A percentile compares a stretch with the other conserved stretches of the same genome.
These are phyloP conservation scores for Nomada fabriciana DNA, from an alignment of 2,888 invertebrate genomes.

Conservation along the genomic window DNA sequence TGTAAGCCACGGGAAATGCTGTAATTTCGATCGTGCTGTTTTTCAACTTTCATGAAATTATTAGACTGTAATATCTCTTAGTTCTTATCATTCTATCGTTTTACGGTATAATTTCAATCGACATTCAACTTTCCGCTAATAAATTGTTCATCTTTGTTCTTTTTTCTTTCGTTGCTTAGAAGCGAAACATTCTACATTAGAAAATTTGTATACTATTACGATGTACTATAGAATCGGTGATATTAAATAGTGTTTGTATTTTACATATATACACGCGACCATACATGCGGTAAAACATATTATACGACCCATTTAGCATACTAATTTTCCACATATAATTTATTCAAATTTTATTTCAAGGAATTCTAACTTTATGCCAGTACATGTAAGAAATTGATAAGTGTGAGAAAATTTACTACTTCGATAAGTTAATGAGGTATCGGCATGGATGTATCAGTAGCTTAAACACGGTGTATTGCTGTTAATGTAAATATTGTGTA, in stretches of 20 bases:
- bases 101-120: background rate
- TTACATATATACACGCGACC: constrained; percentile 6
- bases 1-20: background rate
- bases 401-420: constrained; percentile 21
- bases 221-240: constrained; percentile 38
- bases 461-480: constrained; percentile 22
- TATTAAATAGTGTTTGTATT: constrained; percentile 32
- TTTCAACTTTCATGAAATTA: constrained; percentile 2
- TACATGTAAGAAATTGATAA: constrained; percentile 6
- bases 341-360: background rate
- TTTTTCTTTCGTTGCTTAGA: constrained; percentile 9
- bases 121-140: background rate
- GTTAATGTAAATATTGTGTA: constrained; percentile 60
- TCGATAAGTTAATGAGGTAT: constrained; percentile 31
- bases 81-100: constrained; percentile 8
- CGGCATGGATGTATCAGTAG: constrained; percentile 15
- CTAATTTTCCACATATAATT: background rate
- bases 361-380: background rate
- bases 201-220: constrained; percentile 41
- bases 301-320: constrained; percentile 22
- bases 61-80: constrained; percentile 7
- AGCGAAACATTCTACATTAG: constrained; percentile 8
- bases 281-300: constrained; percentile 13
- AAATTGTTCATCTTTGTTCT: constrained; percentile 12
- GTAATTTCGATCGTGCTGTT: constrained; percentile 3